These are phyloP conservation scores for Drosophila anomelani DNA, from an alignment of 2,888 invertebrate species.

Conservation along the genomic window DNA sequence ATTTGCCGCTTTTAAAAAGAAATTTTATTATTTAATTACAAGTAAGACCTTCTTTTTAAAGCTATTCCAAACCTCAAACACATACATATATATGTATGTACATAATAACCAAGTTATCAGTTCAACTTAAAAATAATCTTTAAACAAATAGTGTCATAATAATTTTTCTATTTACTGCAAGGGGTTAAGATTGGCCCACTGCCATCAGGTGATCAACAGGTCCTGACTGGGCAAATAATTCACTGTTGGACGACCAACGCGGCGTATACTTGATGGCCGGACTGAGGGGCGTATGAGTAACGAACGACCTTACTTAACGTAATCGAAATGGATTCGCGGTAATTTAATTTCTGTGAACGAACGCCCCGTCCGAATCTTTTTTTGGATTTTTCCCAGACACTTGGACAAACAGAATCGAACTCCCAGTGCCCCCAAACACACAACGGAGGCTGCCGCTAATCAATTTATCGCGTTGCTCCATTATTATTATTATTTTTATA, in stretches of 20 bases:
- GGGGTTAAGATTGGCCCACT: constrained; percentile 42
- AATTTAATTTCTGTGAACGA: constrained; percentile 44
- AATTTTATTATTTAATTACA: not conserved
- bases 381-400: constrained; percentile 26
- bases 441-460: constrained; percentile 44
- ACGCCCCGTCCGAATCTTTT: not conserved
- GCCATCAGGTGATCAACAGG: constrained; percentile 64
- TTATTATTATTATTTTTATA: constrained; percentile 4
- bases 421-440: constrained; percentile 1
- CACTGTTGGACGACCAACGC: constrained; percentile 26
- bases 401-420: constrained; percentile 24
- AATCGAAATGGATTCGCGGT: constrained; percentile 39
- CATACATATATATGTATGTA: too few relatives aligned
- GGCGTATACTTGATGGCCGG: constrained; percentile 19
- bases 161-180: not conserved
- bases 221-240: constrained; percentile 30
- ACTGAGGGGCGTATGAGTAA: constrained; percentile 42
- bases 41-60: too few relatives aligned
- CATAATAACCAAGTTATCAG: not conserved
- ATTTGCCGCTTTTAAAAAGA: too few relatives aligned
- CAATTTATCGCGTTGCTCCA: constrained; percentile 29
- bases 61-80: not conserved
- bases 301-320: constrained; percentile 47
- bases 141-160: too few relatives aligned
- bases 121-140: not conserved